Evolutionary conservation across 2,797 vertebrate genomes (phyloP).

Genomic region (Eulemur mongoz): DNA sequence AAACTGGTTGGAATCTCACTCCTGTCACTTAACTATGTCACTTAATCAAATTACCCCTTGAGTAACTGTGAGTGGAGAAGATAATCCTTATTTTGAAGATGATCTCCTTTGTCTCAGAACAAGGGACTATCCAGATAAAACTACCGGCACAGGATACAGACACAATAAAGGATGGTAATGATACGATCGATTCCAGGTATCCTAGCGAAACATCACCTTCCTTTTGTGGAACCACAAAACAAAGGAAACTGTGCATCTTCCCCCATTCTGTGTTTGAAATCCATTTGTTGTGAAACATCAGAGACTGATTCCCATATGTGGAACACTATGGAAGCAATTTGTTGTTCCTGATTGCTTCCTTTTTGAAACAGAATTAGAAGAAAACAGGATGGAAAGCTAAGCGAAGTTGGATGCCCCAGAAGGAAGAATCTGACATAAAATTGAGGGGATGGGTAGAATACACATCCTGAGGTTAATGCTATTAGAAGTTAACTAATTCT

Average conservation of each 20-base stretch:
- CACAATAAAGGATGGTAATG: neutral
- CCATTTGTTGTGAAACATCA: constrained; percentile 47
- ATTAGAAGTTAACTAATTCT: constrained; percentile 52
- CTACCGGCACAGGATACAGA: accelerated
- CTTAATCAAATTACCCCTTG: neutral
- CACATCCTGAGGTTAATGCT: neutral
- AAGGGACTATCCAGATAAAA: neutral
- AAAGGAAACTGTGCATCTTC: neutral
- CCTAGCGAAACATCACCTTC: neutral
- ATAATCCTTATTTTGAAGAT: neutral
- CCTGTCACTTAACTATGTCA: neutral
- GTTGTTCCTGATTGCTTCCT: neutral
- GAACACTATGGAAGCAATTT: constrained; percentile 30
- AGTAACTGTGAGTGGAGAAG: neutral
- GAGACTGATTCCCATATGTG: neutral
- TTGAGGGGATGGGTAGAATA: neutral
- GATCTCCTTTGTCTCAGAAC: neutral
- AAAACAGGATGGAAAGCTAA: neutral
- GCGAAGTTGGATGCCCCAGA: neutral
- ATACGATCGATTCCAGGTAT: neutral
- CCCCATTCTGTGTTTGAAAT: neutral
- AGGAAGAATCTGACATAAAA: constrained; percentile 45
- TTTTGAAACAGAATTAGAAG: constrained; percentile 40
- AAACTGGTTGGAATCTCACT: neutral
- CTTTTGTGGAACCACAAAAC: neutral